A percentile compares a stretch with the other conserved stretches of the same genome.
These are phyloP conservation scores for Murina feae DNA, from an alignment of 2,113 vertebrate species.

Conservation along the genomic window DNA sequence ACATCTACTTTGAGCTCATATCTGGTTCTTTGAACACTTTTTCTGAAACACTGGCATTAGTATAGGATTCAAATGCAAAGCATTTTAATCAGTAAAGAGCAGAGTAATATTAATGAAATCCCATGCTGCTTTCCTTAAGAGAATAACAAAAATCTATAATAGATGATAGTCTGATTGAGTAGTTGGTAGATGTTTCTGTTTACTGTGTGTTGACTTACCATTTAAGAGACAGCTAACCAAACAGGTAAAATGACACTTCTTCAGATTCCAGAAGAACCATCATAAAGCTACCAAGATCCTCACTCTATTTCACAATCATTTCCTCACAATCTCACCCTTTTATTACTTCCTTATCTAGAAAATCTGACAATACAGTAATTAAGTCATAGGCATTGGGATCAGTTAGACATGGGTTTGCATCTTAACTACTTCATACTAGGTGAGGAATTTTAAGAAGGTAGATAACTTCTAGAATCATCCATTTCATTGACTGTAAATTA, in stretches of 20 bases:
- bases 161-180: not conserved
- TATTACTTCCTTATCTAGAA: not conserved
- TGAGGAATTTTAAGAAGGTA: not conserved
- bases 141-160: not conserved
- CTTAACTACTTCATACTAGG: not conserved
- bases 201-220: too few species aligned
- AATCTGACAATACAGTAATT: not conserved
- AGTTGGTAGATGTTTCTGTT: not conserved
- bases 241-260: not conserved
- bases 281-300: not conserved
- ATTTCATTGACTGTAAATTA: not conserved
- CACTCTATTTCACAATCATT: not conserved
- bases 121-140: not conserved
- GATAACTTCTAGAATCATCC: not conserved
- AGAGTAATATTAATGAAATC: not conserved
- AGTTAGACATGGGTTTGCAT: not conserved
- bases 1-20: not conserved
- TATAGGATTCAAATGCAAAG: not conserved
- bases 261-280: not conserved
- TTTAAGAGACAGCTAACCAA: not conserved
- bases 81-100: not conserved
- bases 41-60: not conserved
- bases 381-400: not conserved
- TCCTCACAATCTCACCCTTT: not conserved
- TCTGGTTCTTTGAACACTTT: not conserved